A percentile compares a stretch with the other conserved stretches of the same genome.
phyloP scores from a whole-genome alignment of 2,113 vertebrate species.

The Gymnobelideus leadbeateri region DNA sequence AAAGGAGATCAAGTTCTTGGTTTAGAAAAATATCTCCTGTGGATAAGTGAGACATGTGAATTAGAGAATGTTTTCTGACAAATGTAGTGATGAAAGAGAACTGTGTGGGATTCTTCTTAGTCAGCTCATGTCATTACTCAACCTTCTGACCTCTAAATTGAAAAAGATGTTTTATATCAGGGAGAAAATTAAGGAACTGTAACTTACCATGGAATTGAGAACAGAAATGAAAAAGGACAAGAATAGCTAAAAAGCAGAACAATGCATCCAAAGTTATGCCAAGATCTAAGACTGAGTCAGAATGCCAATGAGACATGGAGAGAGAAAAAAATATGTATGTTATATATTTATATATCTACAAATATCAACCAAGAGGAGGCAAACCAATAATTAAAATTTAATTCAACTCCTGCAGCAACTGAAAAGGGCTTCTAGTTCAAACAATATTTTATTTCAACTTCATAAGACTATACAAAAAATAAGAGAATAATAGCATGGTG shows the following conservation, averaged over 20 bases:
- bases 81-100: slow-evolving; percentile 9
- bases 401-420: neutral
- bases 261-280: neutral
- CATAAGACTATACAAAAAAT: slow-evolving; percentile 11
- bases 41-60: neutral
- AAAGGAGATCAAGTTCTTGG: slow-evolving; percentile 34
- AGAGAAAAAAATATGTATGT: neutral
- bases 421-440: slow-evolving; percentile 45
- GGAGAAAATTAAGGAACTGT: slow-evolving; percentile 72
- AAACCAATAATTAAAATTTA: slow-evolving; percentile 31
- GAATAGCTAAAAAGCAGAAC: slow-evolving; percentile 66
- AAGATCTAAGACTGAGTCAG: slow-evolving; percentile 7
- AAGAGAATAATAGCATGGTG: slow-evolving; percentile 13
- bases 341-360: neutral
- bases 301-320: slow-evolving; percentile 20
- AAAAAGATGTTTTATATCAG: slow-evolving; percentile 33
- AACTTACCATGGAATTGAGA: slow-evolving; percentile 64
- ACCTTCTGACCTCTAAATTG: slow-evolving; percentile 38
- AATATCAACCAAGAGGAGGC: neutral
- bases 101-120: slow-evolving; percentile 28
- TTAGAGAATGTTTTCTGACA: slow-evolving; percentile 30
- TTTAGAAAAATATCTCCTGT: neutral
- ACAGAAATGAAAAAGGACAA: slow-evolving; percentile 64
- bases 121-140: slow-evolving; percentile 44
- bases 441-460: slow-evolving; percentile 10